Evolutionary conservation across 1,140 invertebrate genomes (phyloP).

Genomic region (Philotrypesis tridentata): DNA sequence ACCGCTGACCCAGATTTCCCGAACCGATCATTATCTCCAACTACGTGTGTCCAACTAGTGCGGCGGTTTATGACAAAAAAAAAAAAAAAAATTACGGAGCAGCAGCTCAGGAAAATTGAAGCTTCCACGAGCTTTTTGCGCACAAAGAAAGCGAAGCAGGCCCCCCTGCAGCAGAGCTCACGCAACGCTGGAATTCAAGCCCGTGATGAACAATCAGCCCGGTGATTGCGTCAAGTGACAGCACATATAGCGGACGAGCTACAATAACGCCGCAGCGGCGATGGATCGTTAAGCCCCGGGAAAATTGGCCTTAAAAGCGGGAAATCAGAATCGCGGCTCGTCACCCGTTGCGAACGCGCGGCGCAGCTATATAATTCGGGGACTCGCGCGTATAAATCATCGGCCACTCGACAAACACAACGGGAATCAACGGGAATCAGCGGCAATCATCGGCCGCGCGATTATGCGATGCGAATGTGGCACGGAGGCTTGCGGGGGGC

Average conservation of each 20-base stretch:
- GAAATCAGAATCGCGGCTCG: background rate
- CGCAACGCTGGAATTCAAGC: background rate
- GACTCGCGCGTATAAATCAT: slow-evolving; percentile 8
- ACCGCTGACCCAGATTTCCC: background rate
- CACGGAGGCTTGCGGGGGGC: background rate
- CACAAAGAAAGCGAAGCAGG: background rate
- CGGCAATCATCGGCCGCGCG: background rate
- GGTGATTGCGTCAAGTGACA: background rate
- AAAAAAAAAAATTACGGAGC: background rate
- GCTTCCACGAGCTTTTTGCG: background rate
- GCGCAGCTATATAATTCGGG: background rate
- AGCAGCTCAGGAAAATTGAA: background rate
- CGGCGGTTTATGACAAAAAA: no score
- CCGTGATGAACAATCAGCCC: slow-evolving; percentile 6
- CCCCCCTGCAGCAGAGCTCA: background rate
- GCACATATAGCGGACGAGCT: background rate
- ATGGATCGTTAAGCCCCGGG: background rate
- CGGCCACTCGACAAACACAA: slow-evolving; percentile 2
- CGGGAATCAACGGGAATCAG: background rate
- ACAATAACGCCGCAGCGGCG: background rate
- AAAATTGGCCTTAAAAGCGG: slow-evolving; percentile 12
- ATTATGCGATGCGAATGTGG: background rate
- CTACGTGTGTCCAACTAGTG: background rate
- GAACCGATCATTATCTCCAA: background rate
- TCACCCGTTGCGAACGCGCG: background rate